Percentiles rank a stretch among this genome's conserved stretches.
These are phyloP conservation scores for Gallinago media DNA, from an alignment of 2,113 vertebrate species.

Conservation along the genomic window DNA sequence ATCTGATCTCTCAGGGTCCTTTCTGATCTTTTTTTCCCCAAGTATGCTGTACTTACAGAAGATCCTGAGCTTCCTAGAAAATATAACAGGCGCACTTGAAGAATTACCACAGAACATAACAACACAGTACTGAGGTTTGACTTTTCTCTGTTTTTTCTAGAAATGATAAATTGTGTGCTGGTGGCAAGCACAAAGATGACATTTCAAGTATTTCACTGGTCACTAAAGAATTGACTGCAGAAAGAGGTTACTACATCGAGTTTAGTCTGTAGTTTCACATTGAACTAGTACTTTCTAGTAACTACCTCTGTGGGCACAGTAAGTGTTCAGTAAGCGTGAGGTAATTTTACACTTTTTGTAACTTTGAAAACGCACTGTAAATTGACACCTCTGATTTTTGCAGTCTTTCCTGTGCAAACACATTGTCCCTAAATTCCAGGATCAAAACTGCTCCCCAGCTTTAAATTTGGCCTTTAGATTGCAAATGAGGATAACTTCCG, in stretches of 20 bases:
- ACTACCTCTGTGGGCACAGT: background rate
- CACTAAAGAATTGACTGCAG: background rate
- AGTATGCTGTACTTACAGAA: background rate
- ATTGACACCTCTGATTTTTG: background rate
- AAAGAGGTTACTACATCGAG: background rate
- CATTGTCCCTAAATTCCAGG: background rate
- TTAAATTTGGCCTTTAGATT: background rate
- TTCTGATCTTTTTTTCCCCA: background rate
- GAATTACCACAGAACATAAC: background rate
- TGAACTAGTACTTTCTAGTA: background rate
- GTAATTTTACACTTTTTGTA: background rate
- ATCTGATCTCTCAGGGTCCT: background rate
- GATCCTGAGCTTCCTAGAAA: background rate
- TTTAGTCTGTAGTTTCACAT: background rate
- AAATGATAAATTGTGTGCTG: background rate
- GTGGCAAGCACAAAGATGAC: background rate
- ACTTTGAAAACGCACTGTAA: background rate
- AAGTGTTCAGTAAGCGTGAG: background rate
- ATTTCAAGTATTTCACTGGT: background rate
- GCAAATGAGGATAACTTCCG: background rate
- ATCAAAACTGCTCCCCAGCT: background rate
- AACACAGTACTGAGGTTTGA: background rate
- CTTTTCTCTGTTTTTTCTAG: background rate
- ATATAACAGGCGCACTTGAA: accelerated
- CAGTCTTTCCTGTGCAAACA: background rate